A percentile compares a stretch with the other conserved stretches of the same genome.
These are phyloP conservation scores for Agriotes lineatus DNA, from an alignment of 2,888 invertebrate species.

Conservation along the genomic window DNA sequence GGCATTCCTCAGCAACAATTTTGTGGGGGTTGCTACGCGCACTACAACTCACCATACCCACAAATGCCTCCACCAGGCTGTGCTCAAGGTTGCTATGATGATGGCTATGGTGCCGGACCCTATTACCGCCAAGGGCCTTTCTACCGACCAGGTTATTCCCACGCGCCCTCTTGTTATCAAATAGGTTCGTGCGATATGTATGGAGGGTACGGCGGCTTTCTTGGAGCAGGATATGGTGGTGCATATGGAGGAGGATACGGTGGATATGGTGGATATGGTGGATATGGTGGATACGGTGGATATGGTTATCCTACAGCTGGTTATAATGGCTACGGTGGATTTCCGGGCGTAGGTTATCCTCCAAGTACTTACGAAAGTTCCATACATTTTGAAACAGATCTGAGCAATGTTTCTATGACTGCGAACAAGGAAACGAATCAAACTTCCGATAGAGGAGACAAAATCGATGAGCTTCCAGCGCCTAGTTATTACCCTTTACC, in stretches of 20 bases:
- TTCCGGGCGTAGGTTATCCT: conserved; percentile 27
- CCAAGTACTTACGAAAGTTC: conserved; percentile 35
- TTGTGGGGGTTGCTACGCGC: conserved; percentile 63
- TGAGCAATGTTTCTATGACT: background rate
- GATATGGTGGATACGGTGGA: too few relatives aligned
- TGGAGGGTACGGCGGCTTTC: background rate
- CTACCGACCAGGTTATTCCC: conserved; percentile 55
- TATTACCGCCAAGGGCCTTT: conserved; percentile 60
- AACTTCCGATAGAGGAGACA: background rate
- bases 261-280: too few relatives aligned
- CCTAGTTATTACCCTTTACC: conserved; percentile 13
- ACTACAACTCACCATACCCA: conserved; percentile 50
- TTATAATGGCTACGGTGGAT: conserved; percentile 6
- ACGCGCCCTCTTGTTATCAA: conserved; percentile 51
- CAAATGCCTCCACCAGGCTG: conserved; percentile 48
- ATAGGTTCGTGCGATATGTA: conserved; percentile 40
- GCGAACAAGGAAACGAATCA: background rate
- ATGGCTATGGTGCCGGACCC: conserved; percentile 56
- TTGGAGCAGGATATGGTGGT: conserved; percentile 1
- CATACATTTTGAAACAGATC: conserved; percentile 18
- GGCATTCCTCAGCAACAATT: conserved; percentile 49
- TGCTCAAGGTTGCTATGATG: conserved; percentile 59
- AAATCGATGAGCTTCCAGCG: conserved; percentile 18
- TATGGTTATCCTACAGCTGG: background rate
- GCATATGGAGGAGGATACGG: conserved; percentile 5